These are phyloP conservation scores for Dolichotis patagonum DNA, from an alignment of 2,113 vertebrate genomes.

Conservation along the genomic window DNA sequence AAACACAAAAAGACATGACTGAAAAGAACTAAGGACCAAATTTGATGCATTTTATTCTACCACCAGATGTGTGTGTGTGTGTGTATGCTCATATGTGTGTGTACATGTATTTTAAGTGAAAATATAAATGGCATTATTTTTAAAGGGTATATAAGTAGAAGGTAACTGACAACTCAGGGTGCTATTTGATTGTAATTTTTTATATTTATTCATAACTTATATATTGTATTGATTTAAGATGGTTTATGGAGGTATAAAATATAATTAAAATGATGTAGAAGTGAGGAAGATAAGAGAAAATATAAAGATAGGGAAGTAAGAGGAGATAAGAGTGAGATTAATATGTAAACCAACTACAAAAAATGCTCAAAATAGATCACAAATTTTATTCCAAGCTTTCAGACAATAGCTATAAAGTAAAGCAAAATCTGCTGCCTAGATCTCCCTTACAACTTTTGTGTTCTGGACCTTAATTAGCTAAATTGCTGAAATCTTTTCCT, in stretches of 20 bases:
- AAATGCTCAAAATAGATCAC: neutral
- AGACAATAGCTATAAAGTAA: neutral
- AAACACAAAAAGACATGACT: neutral
- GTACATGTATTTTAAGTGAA: neutral
- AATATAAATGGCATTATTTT: neutral
- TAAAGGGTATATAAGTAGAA: neutral
- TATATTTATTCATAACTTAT: slow-evolving; percentile 24
- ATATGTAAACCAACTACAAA: neutral
- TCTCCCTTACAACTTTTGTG: neutral
- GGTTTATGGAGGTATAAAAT: neutral
- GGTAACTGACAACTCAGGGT: neutral
- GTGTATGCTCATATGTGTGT: neutral
- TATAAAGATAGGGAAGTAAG: neutral
- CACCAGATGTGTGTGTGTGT: neutral
- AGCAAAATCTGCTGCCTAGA: neutral
- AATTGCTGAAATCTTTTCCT: neutral
- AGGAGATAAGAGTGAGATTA: slow-evolving; percentile 1
- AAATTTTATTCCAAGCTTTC: neutral
- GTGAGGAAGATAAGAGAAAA: neutral
- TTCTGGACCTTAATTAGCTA: neutral
- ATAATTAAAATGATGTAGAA: neutral
- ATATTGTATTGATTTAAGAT: neutral
- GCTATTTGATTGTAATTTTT: slow-evolving; percentile 7
- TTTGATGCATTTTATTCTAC: neutral
- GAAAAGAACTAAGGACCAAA: neutral